Percentiles rank a stretch among this genome's conserved stretches.
Conservation (phyloP, 1,140 invertebrate species). For the Helicoverpa zea region DNA sequence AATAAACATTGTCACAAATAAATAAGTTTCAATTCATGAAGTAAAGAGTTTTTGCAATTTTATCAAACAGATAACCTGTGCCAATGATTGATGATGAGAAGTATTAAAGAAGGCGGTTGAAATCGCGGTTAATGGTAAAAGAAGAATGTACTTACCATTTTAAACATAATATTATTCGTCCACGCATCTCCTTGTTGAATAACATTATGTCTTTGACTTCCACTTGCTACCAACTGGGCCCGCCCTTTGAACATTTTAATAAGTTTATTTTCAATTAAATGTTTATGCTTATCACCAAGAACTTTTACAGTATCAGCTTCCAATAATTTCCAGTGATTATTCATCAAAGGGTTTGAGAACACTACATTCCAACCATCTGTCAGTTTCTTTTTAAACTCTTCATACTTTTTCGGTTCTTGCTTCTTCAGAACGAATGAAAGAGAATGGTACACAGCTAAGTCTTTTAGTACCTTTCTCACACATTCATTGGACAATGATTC, state of each 20-base stretch:
- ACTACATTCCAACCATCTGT: conserved; percentile 33
- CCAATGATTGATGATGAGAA: too few species aligned
- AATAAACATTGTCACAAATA: too few species aligned
- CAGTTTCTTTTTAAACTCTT: conserved; percentile 39
- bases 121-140: too few species aligned
- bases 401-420: conserved; percentile 48
- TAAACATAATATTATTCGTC: conserved; percentile 55
- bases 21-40: too few species aligned
- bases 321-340: conserved; percentile 6
- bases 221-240: conserved; percentile 49
- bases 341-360: neutral
- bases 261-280: conserved; percentile 44
- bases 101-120: too few species aligned
- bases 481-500: conserved; percentile 47
- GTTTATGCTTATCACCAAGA: conserved; percentile 38
- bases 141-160: conserved; percentile 36
- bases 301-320: conserved; percentile 21
- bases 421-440: conserved; percentile 54
- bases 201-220: conserved; percentile 59
- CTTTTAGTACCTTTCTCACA: conserved; percentile 48
- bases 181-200: conserved; percentile 57
- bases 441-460: conserved; percentile 55
- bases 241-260: conserved; percentile 9
- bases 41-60: too few species aligned
- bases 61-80: too few species aligned